Conservation (phyloP, 2,113 vertebrate species). For the Tyto alba region DNA sequence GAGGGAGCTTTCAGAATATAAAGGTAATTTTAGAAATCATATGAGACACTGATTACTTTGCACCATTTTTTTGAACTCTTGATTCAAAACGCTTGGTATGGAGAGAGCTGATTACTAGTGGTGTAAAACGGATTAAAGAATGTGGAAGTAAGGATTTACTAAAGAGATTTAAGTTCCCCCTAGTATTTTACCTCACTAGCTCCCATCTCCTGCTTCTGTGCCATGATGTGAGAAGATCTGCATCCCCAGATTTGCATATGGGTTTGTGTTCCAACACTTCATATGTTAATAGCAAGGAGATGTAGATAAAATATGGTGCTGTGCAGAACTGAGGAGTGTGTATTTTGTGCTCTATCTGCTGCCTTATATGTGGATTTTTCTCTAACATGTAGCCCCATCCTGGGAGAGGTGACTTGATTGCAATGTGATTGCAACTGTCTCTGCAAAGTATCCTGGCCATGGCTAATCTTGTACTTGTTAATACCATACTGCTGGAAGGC, state of each 20-base stretch:
- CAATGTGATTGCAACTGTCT: not conserved
- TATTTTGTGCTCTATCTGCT: not conserved
- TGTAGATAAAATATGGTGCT: not conserved
- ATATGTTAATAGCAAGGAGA: not conserved
- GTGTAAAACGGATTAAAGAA: not conserved
- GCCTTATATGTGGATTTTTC: not conserved
- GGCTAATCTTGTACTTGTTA: not conserved
- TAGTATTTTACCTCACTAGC: not conserved
- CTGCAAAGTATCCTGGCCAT: not conserved
- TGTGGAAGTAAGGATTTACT: not conserved
- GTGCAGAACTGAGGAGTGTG: not conserved
- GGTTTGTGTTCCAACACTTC: not conserved
- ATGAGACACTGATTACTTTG: not conserved
- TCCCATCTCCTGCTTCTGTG: not conserved
- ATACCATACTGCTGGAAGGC: not conserved
- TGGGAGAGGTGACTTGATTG: not conserved
- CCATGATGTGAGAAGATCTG: not conserved
- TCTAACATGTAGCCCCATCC: not conserved
- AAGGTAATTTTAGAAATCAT: not conserved
- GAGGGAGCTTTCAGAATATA: not conserved
- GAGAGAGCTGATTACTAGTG: not conserved
- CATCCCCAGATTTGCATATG: not conserved
- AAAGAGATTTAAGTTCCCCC: not conserved
- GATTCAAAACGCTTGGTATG: not conserved
- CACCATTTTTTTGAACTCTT: not conserved